A percentile compares a stretch with the other conserved stretches of the same genome.
phyloP scores from a whole-genome alignment of 2,113 vertebrate species.

The Sclerurus mexicanus region DNA sequence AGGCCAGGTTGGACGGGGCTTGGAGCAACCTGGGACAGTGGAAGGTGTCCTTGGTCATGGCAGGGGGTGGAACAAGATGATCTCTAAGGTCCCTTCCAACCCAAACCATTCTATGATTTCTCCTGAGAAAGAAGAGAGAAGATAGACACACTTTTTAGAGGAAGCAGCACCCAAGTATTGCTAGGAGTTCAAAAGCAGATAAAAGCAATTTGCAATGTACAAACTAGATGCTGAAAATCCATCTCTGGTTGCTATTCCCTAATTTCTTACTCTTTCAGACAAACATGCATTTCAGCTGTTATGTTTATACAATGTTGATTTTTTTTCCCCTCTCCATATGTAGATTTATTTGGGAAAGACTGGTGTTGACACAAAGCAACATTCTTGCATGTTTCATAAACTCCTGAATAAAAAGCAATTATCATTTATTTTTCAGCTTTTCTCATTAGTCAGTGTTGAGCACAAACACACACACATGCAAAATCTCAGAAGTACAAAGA shows the following conservation, averaged over 20 bases:
- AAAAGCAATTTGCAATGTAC: neutral
- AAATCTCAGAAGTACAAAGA: neutral
- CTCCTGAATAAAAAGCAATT: neutral
- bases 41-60: neutral
- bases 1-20: rapidly evolving
- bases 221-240: neutral
- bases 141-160: rapidly evolving
- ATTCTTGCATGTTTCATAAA: neutral
- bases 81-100: neutral
- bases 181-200: neutral
- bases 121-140: neutral
- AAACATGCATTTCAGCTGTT: neutral
- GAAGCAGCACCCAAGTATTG: neutral
- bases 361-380: neutral
- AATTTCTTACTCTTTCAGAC: neutral
- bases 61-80: neutral
- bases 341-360: neutral
- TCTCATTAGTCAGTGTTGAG: neutral
- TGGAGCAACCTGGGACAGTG: rapidly evolving
- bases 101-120: neutral
- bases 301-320: neutral
- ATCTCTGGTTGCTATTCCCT: neutral
- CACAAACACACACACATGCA: neutral
- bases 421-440: neutral
- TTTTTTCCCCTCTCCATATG: neutral